Evolutionary conservation across 2,797 vertebrate genomes (phyloP).

Genomic region (Chiroxiphia lanceolata): DNA sequence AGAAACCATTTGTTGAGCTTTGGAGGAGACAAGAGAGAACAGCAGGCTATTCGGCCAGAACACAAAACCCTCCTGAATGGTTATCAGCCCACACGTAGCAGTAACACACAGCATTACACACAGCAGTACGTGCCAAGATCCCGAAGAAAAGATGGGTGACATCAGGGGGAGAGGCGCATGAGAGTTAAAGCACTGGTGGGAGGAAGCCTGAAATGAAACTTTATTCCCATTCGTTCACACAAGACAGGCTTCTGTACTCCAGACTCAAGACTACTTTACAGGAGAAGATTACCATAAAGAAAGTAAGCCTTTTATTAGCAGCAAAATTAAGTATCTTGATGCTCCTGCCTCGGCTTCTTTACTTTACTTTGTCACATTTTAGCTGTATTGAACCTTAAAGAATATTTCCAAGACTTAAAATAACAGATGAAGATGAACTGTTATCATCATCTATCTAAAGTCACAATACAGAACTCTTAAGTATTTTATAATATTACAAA

Average conservation of each 20-base stretch:
- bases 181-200: not conserved
- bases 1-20: slow-evolving; percentile 32
- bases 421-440: not conserved
- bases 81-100: not conserved
- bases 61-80: slow-evolving; percentile 38
- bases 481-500: not conserved
- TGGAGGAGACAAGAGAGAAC: not conserved
- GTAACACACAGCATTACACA: fast-evolving
- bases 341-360: not conserved
- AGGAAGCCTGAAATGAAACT: not conserved
- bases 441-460: not conserved
- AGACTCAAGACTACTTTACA: not conserved
- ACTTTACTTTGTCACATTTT: not conserved
- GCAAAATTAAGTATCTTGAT: not conserved
- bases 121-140: not conserved
- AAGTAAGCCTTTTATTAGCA: not conserved
- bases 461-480: not conserved
- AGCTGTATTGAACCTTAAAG: not conserved
- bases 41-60: slow-evolving; percentile 23
- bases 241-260: not conserved
- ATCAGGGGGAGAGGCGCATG: fast-evolving
- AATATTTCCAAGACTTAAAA: not conserved
- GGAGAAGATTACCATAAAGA: not conserved
- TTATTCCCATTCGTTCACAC: not conserved
- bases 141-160: not conserved